Evolutionary conservation across 2,797 vertebrate genomes (phyloP).

Genomic region (Cryptoprocta ferox): DNA sequence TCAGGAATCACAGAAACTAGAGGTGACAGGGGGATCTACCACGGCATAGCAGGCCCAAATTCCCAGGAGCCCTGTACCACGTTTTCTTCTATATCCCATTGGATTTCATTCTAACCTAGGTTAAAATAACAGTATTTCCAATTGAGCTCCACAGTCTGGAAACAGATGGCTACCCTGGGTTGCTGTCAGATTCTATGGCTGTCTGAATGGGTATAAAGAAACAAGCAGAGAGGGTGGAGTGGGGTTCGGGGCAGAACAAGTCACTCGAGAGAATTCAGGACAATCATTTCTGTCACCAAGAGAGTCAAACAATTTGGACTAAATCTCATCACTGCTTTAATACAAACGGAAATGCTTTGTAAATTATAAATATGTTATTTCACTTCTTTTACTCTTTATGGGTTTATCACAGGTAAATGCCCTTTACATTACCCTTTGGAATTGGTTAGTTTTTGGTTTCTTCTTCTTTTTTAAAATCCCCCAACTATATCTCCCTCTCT

Average conservation of each 20-base stretch:
- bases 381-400: not conserved
- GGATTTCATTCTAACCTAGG: conserved; percentile 25
- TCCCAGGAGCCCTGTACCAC: not conserved
- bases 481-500: not conserved
- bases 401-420: not conserved
- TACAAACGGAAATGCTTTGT: not conserved
- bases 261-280: not conserved
- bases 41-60: not conserved
- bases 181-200: not conserved
- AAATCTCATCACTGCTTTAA: conserved; percentile 17
- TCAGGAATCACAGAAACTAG: conserved; percentile 74
- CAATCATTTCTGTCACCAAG: conserved; percentile 29
- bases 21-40: conserved; percentile 69
- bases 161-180: not conserved
- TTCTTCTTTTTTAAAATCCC: not conserved
- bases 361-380: not conserved
- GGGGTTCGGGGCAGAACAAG: not conserved
- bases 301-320: not conserved
- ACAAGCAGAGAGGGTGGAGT: not conserved
- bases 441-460: not conserved
- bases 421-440: not conserved
- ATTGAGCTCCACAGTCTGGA: not conserved
- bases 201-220: not conserved
- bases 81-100: not conserved
- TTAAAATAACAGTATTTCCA: conserved; percentile 46